phyloP scores from a whole-genome alignment of 2,797 vertebrate species.

The Myotis daubentonii region DNA sequence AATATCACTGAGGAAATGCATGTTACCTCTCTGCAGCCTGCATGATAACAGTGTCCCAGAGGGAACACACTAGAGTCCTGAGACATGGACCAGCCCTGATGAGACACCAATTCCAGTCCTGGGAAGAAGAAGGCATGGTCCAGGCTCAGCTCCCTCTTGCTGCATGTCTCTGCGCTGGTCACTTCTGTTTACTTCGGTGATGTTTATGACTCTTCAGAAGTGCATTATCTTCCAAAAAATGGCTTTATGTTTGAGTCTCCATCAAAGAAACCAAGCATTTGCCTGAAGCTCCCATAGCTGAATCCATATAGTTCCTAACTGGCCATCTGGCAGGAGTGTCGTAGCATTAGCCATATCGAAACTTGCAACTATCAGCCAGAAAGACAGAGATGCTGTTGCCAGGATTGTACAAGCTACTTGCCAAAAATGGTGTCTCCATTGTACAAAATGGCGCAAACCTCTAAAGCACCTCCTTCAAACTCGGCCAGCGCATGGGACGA shows the following conservation, averaged over 20 bases:
- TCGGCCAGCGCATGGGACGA: background rate
- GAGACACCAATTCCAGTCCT: background rate
- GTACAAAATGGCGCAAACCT: constrained; percentile 14
- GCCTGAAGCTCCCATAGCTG: constrained; percentile 59
- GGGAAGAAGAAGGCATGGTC: background rate
- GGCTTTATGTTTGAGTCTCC: constrained; percentile 12
- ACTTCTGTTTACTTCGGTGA: background rate
- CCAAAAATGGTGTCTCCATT: constrained; percentile 26
- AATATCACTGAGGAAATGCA: background rate
- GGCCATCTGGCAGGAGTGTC: constrained; percentile 60
- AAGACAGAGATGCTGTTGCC: constrained; percentile 50
- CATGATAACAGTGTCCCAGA: background rate
- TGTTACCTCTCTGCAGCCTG: background rate
- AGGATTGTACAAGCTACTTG: constrained; percentile 51
- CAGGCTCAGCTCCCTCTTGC: background rate
- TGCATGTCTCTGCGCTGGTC: background rate
- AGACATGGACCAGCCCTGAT: background rate
- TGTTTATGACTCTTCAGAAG: constrained; percentile 18
- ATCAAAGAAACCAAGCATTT: constrained; percentile 45
- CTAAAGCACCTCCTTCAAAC: constrained; percentile 20
- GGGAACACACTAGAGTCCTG: background rate
- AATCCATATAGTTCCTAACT: constrained; percentile 34
- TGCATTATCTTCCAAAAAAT: constrained; percentile 47
- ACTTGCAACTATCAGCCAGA: constrained; percentile 63
- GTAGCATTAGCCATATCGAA: constrained; percentile 65